Evolutionary conservation across 2,113 vertebrate species (phyloP), one percentile per base, ranked within the genome.

Genomic region (Crotophaga sulcirostris): DNA sequence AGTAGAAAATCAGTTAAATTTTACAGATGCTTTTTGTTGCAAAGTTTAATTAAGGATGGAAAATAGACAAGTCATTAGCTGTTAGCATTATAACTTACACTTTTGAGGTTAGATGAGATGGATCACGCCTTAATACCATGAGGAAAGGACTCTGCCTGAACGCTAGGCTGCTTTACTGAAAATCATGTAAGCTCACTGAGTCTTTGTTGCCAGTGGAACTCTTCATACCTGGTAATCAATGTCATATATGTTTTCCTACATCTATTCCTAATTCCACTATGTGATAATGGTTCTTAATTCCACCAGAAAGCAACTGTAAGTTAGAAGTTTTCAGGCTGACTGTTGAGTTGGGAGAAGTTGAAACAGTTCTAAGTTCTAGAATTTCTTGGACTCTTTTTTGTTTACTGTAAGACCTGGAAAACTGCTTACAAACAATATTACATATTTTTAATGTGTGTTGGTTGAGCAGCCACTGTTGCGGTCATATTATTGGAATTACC

Each of bases 121-220:
- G 15, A 1, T 31, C 28, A 8, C 7, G 38, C 11, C 21, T 49
- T 79, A 10, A 0, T 28, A 10, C 24, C 21, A 19, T 6, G 3
- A 52, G 54, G 34, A 55, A 36, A 11, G 8, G 28, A 10, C 10
- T 49, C 11, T 79, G 14, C 33, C 24, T 75, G 62, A 88, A 75
- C 25, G 40, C 10, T 16, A 25, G 24, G 9, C 31, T 58, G 18
- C 28, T 70, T 70, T 33, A 20, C 33, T 40, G 25, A 55, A 78
- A 87, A 55, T 31, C 17, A 5, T 17, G 19, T 40, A 36, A n/a
- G 11, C 38, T 51, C 47, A 34, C 11, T 3, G 11, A 54, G 42
- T 55, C 40, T 11, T 49, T 77, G 16, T 20, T 80, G 28, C 26
- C 20, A 29, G 24, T 42, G 28, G 26, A 8, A n/a, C 24, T 55